phyloP scores from a whole-genome alignment of 2,113 vertebrate species.

The Ursus arctos region DNA sequence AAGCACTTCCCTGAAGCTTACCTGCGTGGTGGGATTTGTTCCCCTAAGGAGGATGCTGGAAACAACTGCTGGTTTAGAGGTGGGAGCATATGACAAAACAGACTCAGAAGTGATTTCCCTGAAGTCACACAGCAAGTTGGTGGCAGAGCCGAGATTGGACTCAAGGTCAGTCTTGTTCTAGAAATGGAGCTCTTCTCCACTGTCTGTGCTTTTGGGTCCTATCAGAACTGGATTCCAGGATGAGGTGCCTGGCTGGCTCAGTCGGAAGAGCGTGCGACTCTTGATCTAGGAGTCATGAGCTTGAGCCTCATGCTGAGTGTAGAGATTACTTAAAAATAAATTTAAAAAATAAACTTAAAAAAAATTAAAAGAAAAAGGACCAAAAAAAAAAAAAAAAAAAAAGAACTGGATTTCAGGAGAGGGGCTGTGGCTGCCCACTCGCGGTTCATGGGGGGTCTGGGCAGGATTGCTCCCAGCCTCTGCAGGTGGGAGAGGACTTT shows the following conservation, averaged over 20 bases:
- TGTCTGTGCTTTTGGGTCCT: background rate
- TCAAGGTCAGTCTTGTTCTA: background rate
- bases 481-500: background rate
- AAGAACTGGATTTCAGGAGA: background rate
- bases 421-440: too few species aligned
- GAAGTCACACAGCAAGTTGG: background rate
- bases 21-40: background rate
- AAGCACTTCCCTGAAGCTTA: background rate
- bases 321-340: background rate
- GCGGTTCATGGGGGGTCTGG: background rate
- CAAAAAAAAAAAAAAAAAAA: background rate
- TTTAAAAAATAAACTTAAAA: too few species aligned
- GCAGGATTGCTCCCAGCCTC: background rate
- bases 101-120: background rate
- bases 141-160: background rate
- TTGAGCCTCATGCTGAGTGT: background rate
- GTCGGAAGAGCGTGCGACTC: background rate
- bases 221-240: background rate
- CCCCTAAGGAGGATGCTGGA: background rate
- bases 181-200: background rate
- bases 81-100: background rate
- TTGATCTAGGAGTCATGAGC: background rate
- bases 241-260: background rate
- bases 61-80: background rate
- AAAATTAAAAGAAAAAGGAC: background rate